phyloP scores from a whole-genome alignment of 2,797 vertebrate species.

The Tachyglossus aculeatus region DNA sequence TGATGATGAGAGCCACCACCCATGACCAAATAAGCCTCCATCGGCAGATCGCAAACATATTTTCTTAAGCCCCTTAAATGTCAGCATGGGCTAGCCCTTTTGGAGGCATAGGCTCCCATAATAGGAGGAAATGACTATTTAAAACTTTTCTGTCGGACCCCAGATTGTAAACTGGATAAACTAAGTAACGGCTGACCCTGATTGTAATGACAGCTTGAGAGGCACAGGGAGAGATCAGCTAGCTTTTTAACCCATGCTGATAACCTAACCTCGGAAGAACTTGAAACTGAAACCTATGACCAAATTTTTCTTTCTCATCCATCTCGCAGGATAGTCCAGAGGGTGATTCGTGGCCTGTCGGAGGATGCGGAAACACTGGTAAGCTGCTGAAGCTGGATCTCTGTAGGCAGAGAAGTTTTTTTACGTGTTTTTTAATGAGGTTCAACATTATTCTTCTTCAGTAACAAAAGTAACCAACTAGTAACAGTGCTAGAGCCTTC shows the following conservation, averaged over 20 bases:
- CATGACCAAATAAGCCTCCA: background rate
- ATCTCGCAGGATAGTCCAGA: background rate
- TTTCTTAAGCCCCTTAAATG: background rate
- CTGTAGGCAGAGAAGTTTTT: no score
- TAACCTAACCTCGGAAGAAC: background rate
- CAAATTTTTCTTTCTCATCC: background rate
- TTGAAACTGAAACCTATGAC: background rate
- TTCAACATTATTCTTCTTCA: no score
- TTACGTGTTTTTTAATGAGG: no score
- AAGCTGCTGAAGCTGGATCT: no score
- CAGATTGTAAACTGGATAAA: conserved; percentile 14
- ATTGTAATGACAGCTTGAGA: background rate
- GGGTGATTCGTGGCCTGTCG: no score
- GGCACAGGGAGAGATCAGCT: background rate
- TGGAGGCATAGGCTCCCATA: background rate
- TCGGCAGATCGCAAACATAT: background rate
- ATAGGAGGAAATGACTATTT: conserved; percentile 13
- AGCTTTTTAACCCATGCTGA: background rate
- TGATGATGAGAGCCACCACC: background rate
- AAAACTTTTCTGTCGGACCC: background rate
- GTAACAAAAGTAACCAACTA: no score
- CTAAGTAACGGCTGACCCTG: conserved; percentile 1
- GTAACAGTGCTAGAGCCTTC: no score
- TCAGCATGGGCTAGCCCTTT: background rate
- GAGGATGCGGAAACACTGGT: no score